These are phyloP conservation scores for Thamnophis sirtalis DNA, from an alignment of 2,113 vertebrate genomes.

Conservation along the genomic window DNA sequence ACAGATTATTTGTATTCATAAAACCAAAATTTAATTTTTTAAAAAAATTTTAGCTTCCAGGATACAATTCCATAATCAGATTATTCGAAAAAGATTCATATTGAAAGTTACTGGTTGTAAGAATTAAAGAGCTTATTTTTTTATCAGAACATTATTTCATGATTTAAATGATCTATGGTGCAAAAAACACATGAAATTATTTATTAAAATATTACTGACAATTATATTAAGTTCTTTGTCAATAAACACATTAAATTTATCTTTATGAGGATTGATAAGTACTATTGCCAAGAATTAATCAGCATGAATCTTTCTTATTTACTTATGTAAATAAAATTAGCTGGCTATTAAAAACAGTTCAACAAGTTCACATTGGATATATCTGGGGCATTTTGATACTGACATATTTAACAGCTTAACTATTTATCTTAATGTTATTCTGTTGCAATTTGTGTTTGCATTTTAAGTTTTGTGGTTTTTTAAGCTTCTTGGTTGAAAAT, in stretches of 20 bases:
- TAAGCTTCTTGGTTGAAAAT: not conserved
- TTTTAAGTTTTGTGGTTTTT: not conserved
- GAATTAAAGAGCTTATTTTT: not conserved
- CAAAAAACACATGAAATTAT: not conserved
- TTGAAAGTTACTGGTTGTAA: not conserved
- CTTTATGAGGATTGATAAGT: not conserved
- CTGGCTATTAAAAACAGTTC: not conserved
- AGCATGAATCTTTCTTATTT: not conserved
- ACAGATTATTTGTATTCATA: too few relatives aligned
- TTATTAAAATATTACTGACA: not conserved
- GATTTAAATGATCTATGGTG: not conserved
- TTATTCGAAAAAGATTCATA: not conserved
- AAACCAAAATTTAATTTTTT: not conserved
- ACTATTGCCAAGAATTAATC: not conserved
- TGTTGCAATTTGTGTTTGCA: not conserved
- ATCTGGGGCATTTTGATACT: not conserved
- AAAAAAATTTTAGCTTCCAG: not conserved
- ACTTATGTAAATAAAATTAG: not conserved
- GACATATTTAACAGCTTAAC: not conserved
- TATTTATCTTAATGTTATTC: not conserved
- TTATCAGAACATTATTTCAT: not conserved
- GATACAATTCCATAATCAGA: not conserved
- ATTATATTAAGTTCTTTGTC: not conserved
- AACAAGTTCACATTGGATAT: not conserved
- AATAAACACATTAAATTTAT: not conserved